Evolutionary conservation across 1,140 invertebrate species (phyloP).

Genomic region (Megathymus violae): DNA sequence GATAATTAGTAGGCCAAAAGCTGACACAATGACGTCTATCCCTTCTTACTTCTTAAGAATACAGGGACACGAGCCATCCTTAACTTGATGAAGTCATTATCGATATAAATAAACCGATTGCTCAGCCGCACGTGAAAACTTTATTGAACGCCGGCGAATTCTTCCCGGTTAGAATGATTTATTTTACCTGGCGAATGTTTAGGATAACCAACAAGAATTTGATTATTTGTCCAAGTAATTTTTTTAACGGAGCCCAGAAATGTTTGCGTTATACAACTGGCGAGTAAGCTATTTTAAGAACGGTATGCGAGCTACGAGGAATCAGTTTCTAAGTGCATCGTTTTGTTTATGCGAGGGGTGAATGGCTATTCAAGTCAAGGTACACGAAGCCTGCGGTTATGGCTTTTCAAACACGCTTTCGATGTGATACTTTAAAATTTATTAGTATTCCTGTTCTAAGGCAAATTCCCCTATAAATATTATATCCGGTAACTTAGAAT

Average conservation of each 20-base stretch:
- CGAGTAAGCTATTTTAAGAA: constrained; percentile 66
- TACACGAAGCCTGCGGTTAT: constrained; percentile 51
- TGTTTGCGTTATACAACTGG: constrained; percentile 37
- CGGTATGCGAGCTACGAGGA: constrained; percentile 58
- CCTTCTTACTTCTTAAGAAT: constrained; percentile 22
- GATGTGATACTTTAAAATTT: constrained; percentile 15
- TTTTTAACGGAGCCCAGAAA: constrained; percentile 39
- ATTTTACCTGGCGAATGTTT: constrained; percentile 46
- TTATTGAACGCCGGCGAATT: constrained; percentile 28
- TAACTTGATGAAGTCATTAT: constrained; percentile 36
- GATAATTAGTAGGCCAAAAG: constrained; percentile 30
- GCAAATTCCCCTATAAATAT: not conserved
- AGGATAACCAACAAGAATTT: constrained; percentile 34
- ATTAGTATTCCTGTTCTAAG: constrained; percentile 8
- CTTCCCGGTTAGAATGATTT: constrained; percentile 36
- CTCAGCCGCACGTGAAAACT: constrained; percentile 14
- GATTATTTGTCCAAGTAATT: constrained; percentile 38
- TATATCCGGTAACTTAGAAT: not conserved
- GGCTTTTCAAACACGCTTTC: constrained; percentile 24
- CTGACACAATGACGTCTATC: constrained; percentile 16
- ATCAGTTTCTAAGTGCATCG: constrained; percentile 68
- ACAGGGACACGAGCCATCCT: constrained; percentile 22
- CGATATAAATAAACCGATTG: constrained; percentile 33
- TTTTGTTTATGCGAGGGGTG: constrained; percentile 73
- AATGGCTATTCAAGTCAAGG: constrained; percentile 66